Conservation (phyloP, 2,113 vertebrate genomes). For the human (Homo sapiens) region DNA sequence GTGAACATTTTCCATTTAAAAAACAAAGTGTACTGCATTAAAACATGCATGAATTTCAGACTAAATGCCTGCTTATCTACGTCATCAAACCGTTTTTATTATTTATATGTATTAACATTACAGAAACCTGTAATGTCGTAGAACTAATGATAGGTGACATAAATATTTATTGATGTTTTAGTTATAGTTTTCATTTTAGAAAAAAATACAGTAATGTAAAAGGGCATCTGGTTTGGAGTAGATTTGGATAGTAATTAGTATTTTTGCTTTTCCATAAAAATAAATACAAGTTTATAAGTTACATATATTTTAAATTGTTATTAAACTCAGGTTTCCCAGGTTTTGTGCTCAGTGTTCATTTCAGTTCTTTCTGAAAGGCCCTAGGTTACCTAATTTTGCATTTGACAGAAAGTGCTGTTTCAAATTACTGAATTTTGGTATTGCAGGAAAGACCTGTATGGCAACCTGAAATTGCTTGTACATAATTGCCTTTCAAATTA, state of each 20-base stretch:
- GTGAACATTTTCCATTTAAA: not conserved
- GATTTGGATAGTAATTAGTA: not conserved
- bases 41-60: not conserved
- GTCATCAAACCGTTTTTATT: not conserved
- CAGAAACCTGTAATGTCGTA: not conserved
- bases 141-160: not conserved
- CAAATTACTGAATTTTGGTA: not conserved
- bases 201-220: not conserved
- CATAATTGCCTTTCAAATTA: conserved; percentile 25
- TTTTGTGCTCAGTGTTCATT: not conserved
- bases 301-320: not conserved
- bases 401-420: not conserved
- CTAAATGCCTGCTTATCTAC: not conserved
- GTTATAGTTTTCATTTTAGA: not conserved
- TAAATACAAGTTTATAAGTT: not conserved
- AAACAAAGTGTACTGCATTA: not conserved
- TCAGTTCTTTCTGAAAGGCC: not conserved
- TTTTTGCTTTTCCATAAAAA: not conserved
- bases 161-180: not conserved
- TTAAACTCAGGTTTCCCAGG: not conserved
- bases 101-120: not conserved
- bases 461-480: conserved; percentile 15
- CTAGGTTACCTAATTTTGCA: not conserved
- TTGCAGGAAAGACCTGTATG: not conserved
- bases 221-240: not conserved